These are phyloP conservation scores for Platerodrilus igneus DNA, from an alignment of 2,888 invertebrate genomes.

Conservation along the genomic window DNA sequence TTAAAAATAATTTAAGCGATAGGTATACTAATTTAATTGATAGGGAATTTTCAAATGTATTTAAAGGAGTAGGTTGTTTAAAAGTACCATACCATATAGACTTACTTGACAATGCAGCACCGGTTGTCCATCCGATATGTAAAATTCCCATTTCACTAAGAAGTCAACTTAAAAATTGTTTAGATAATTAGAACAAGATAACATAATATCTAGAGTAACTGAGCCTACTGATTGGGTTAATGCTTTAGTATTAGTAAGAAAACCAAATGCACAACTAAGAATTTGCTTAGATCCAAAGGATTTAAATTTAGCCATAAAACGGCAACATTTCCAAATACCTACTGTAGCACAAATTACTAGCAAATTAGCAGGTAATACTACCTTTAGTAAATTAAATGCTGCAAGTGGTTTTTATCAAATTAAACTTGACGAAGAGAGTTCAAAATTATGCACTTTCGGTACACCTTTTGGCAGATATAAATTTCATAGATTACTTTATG, in stretches of 20 bases:
- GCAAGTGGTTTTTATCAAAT: constrained; percentile 9
- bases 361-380: constrained; percentile 1
- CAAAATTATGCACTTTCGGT: constrained; percentile 7
- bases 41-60: constrained; percentile 23
- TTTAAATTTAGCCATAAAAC: constrained; percentile 9
- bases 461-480: no score
- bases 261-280: constrained; percentile 3
- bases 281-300: constrained; percentile 10
- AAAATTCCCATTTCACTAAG: constrained; percentile 24
- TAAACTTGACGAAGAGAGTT: constrained; percentile 8
- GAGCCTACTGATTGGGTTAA: constrained; percentile 11
- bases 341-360: constrained; percentile 4
- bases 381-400: constrained; percentile 7
- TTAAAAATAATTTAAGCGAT: background rate
- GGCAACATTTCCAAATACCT: constrained; percentile 10
- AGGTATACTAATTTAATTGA: background rate
- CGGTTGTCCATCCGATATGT: constrained; percentile 21
- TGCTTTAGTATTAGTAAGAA: constrained; percentile 5
- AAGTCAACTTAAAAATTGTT: constrained; percentile 19
- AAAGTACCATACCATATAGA: constrained; percentile 19
- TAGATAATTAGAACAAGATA: constrained; percentile 21
- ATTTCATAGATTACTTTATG: no score
- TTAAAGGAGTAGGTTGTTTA: constrained; percentile 27
- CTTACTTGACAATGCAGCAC: constrained; percentile 13
- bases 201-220: constrained; percentile 23